Base-by-base conservation (phyloP, 2,888 invertebrate species). In the Myopa tessellatipennis region DNA sequence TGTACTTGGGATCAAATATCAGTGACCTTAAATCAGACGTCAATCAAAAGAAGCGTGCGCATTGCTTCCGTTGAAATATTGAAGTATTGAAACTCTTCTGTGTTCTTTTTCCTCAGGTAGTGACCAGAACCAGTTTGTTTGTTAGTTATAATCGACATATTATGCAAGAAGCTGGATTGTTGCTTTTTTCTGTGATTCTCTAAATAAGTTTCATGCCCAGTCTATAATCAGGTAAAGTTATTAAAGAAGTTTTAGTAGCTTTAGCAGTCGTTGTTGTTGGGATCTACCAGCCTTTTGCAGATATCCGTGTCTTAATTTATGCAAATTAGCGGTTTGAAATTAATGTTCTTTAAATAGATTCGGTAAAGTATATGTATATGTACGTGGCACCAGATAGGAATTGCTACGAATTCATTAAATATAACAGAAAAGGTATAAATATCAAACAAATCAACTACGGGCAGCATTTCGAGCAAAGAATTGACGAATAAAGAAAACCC, bases 251-350 rank as follows among this genome's bases (percentile, higher is more conserved):
- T 36, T 8, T 8, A 16, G n/a, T 36, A 16, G 10, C 26, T 6
- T n/a, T 63, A 34, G 61, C n/a, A 18, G 65, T 34, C 14, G 65
- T 12, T 34, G 34, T 26, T 34, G 14, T 16, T 55, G 55, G 55
- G n/a, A 55, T 55, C 10, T 55, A 55, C 55, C 14, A 3, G 5
- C 1, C 60, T 4, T 45, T 6, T 16, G 7, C 16, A 74, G 52
- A 65, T 74, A 73, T 73, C 73, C 73, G 73, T 45, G 16, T 73
- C 40, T 73, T 73, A 74, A 74, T 74, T 74, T 74, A 74, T 74
- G 74, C 74, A 34, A 65, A 74, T 74, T 18, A 26, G 10, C n/a
- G 63, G 63, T 34, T 26, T n/a, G 34, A 74, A 65, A 50, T 40
- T 3, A 12, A 7, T 36, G 36, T 40, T 38, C 16, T 72, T 34